These are phyloP conservation scores for Cosmopolites sordidus DNA, from an alignment of 2,888 invertebrate genomes.

Conservation along the genomic window DNA sequence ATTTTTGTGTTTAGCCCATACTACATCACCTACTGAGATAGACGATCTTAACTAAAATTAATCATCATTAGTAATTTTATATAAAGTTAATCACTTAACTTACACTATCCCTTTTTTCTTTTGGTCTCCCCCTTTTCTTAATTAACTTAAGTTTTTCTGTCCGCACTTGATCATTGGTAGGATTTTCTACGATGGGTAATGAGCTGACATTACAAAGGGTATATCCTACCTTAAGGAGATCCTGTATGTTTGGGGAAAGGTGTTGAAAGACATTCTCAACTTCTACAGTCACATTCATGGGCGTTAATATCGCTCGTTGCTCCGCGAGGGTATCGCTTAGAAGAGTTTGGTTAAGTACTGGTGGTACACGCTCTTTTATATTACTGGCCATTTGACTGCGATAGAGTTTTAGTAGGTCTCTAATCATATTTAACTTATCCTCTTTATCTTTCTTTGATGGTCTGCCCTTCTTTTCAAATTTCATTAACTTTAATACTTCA, in stretches of 20 bases:
- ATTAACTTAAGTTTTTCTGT: background rate
- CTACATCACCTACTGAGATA: slow-evolving; percentile 42
- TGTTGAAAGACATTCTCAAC: slow-evolving; percentile 34
- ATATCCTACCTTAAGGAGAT: slow-evolving; percentile 32
- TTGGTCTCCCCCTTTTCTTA: background rate
- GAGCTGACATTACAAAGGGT: slow-evolving; percentile 35
- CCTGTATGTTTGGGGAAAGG: slow-evolving; percentile 33
- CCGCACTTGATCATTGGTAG: background rate
- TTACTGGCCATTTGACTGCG: background rate
- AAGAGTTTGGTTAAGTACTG: slow-evolving; percentile 4
- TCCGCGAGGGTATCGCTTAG: slow-evolving; percentile 14
- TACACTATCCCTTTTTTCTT: background rate
- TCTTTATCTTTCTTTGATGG: slow-evolving; percentile 8
- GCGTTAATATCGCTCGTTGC: slow-evolving; percentile 31
- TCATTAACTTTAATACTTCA: slow-evolving; percentile 9
- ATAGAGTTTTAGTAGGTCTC: slow-evolving; percentile 11
- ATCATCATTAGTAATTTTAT: no score
- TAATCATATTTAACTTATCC: slow-evolving; percentile 12
- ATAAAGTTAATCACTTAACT: no score
- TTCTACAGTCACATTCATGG: slow-evolving; percentile 32
- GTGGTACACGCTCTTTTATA: slow-evolving; percentile 9
- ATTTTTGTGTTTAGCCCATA: slow-evolving; percentile 61
- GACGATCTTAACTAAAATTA: no score
- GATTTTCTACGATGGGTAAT: background rate
- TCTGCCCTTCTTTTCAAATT: slow-evolving; percentile 11